Evolutionary conservation across 2,888 invertebrate genomes (phyloP).

Genomic region (Stenchaetothrips biformis): DNA sequence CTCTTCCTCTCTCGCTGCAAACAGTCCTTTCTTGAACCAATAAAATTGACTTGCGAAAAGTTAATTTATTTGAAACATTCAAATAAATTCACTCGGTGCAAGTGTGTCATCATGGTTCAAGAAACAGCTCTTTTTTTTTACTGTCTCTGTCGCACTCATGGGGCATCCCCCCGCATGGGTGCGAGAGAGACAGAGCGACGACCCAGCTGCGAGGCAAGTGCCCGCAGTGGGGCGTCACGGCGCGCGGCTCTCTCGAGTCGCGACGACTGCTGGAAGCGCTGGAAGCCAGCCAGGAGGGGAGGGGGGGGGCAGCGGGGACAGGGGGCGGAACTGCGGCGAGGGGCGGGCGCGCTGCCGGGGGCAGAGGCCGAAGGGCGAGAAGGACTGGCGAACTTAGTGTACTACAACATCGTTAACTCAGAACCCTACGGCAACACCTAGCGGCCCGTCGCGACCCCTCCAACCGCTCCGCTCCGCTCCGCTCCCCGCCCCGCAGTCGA

Average conservation of each 20-base stretch:
- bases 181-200: background rate
- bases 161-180: background rate
- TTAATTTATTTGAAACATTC: too few relatives aligned
- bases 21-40: too few relatives aligned
- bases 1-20: too few relatives aligned
- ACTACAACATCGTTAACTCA: slow-evolving; percentile 24
- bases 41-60: too few relatives aligned
- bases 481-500: background rate
- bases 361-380: slow-evolving; percentile 22
- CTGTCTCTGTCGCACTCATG: too few relatives aligned
- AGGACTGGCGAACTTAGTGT: slow-evolving; percentile 24
- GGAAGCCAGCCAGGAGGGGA: background rate
- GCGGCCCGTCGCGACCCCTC: background rate
- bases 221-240: background rate
- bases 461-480: background rate
- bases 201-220: background rate
- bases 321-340: background rate
- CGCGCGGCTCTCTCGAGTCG: background rate
- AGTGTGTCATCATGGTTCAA: too few relatives aligned
- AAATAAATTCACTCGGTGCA: too few relatives aligned
- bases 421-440: slow-evolving; percentile 19
- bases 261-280: background rate
- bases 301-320: background rate
- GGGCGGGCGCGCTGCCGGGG: background rate
- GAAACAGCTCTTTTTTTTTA: too few relatives aligned